Evolutionary conservation across 2,888 invertebrate genomes (phyloP), one percentile per base, ranked within the genome.

Genomic region (Ormyrus thymus): DNA sequence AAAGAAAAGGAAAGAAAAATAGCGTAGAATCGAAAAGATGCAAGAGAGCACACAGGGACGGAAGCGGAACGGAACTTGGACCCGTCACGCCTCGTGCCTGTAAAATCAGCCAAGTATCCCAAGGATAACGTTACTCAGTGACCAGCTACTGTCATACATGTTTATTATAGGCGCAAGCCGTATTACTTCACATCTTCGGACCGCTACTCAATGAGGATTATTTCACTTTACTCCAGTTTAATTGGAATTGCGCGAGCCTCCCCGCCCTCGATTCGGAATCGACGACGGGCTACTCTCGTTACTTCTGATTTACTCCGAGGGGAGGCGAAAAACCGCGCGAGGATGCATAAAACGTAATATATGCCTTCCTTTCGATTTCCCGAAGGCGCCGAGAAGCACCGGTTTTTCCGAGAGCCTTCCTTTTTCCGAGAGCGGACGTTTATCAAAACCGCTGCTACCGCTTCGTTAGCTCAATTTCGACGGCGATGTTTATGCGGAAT

Each of bases 31-130:
- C 43, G 8, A 50, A 66, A 29, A 45, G 53, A 51, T 59, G 59
- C 29, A 68, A 8, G 46, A 43, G 11, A 29, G 53, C 43, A 48
- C 4, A n/a, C 7, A 29, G 69, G 55, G 68, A 76, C 76, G 69
- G 68, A 76, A 69, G 76, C 76, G 69, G 75, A 76, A 76, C 76
- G 76, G 62, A 76, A 69, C 53, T 75, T 66, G 65, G 70, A 68
- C 65, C 71, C 87, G 88, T 88, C 87, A 88, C 87, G 87, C 88
- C 85, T 83, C 84, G 85, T 83, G 86, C 83, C 85, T 86, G 84
- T 86, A 85, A 86, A 87, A 84, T 84, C 85, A 87, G 86, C 86
- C 85, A 86, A 84, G 85, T 87, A 87, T 87, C 87, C 84, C 85
- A 80, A 84, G 86, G 86, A 85, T 87, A 87, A 87, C 87, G 87